A percentile compares a stretch with the other conserved stretches of the same genome.
These are phyloP conservation scores for Maccullochella peelii DNA, from an alignment of 2,113 vertebrate species.

Conservation along the genomic window DNA sequence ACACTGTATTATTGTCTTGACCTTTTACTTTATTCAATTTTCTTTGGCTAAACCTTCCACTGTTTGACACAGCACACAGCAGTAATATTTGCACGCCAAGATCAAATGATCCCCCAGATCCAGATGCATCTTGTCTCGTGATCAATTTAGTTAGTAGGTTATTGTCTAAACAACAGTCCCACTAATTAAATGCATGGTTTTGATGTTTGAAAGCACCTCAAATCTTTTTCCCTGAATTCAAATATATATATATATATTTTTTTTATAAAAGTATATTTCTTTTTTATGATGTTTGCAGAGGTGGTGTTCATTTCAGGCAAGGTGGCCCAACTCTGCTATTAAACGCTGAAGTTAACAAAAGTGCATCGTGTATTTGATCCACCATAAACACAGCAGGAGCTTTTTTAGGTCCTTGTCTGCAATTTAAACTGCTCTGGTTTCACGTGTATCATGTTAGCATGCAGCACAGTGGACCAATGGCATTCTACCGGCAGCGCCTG, in stretches of 20 bases:
- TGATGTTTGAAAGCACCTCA: not conserved
- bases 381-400: not conserved
- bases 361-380: not conserved
- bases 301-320: not conserved
- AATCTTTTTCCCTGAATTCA: not conserved
- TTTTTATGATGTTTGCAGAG: not conserved
- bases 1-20: slow-evolving; percentile 10
- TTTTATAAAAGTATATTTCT: not conserved
- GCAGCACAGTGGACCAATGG: not conserved
- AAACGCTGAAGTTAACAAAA: not conserved
- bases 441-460: not conserved
- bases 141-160: not conserved
- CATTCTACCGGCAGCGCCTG: not conserved
- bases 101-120: not conserved
- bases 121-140: not conserved
- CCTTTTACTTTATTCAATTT: slow-evolving; percentile 18
- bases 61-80: not conserved
- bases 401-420: not conserved
- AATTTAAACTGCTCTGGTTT: not conserved
- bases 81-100: not conserved
- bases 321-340: not conserved
- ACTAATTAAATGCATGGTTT: not conserved
- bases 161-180: not conserved
- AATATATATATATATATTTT: no score
- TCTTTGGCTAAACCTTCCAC: not conserved